A percentile compares a stretch with the other conserved stretches of the same genome.
These are phyloP conservation scores for Trematomus loennbergii DNA, from an alignment of 2,113 vertebrate genomes.

Conservation along the genomic window DNA sequence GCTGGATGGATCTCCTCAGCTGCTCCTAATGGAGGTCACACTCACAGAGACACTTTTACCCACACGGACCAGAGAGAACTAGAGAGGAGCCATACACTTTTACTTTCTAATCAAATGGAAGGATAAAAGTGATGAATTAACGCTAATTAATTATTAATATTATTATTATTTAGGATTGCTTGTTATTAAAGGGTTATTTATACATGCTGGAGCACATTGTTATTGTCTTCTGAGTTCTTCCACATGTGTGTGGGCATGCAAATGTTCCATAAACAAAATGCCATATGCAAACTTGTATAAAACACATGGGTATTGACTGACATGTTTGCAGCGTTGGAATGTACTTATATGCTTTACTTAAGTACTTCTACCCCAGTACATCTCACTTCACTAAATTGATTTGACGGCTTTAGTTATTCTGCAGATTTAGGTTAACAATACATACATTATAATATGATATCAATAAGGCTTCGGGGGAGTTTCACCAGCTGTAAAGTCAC, in stretches of 20 bases:
- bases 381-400: no score
- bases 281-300: conserved; percentile 11
- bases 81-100: conserved; percentile 1
- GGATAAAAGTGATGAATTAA: neutral
- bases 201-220: neutral
- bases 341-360: no score
- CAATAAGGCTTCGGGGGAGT: no score
- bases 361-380: no score
- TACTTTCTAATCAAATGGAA: neutral
- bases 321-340: no score
- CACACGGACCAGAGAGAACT: conserved; percentile 8
- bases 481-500: no score
- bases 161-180: neutral
- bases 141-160: neutral
- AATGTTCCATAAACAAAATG: no score
- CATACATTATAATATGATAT: no score
- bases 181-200: neutral
- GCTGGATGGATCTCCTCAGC: conserved; percentile 78
- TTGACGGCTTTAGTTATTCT: no score
- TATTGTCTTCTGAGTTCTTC: neutral
- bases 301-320: neutral
- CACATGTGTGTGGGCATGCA: neutral
- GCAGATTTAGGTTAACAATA: no score
- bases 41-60: conserved; percentile 74
- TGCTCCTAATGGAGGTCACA: conserved; percentile 84